A percentile compares a stretch with the other conserved stretches of the same genome.
phyloP scores from a whole-genome alignment of 2,113 vertebrate species.

The Centrocercus urophasianus region DNA sequence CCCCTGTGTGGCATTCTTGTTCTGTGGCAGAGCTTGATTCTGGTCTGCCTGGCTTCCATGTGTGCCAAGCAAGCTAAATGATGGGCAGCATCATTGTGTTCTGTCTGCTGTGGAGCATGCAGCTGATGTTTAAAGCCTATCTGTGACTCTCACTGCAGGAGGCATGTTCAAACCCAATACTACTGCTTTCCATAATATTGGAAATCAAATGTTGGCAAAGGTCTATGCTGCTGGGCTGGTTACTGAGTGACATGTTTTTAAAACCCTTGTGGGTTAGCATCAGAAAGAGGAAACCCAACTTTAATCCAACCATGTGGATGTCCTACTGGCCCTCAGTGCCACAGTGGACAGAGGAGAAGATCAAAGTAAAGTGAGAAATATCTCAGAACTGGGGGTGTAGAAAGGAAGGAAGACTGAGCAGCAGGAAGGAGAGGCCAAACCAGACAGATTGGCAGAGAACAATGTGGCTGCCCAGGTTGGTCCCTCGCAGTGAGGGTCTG shows the following conservation, averaged over 20 bases:
- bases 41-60: not conserved
- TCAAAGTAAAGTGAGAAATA: not conserved
- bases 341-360: not conserved
- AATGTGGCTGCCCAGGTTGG: not conserved
- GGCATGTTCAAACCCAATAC: fast-evolving
- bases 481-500: not conserved
- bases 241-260: not conserved
- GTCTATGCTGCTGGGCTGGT: not conserved
- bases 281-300: not conserved
- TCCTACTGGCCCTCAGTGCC: not conserved
- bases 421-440: not conserved
- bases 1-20: fast-evolving
- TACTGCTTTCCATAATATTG: not conserved
- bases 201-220: fast-evolving
- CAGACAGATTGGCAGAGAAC: not conserved
- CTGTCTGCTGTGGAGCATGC: not conserved
- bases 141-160: not conserved
- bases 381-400: fast-evolving
- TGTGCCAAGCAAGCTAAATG: not conserved
- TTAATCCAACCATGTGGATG: not conserved
- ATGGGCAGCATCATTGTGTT: not conserved
- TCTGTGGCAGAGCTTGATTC: not conserved
- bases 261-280: fast-evolving
- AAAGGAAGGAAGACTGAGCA: not conserved
- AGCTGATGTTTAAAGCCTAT: not conserved